Base-by-base conservation (phyloP, 2,113 vertebrate genomes). In the Penelope pileata region DNA sequence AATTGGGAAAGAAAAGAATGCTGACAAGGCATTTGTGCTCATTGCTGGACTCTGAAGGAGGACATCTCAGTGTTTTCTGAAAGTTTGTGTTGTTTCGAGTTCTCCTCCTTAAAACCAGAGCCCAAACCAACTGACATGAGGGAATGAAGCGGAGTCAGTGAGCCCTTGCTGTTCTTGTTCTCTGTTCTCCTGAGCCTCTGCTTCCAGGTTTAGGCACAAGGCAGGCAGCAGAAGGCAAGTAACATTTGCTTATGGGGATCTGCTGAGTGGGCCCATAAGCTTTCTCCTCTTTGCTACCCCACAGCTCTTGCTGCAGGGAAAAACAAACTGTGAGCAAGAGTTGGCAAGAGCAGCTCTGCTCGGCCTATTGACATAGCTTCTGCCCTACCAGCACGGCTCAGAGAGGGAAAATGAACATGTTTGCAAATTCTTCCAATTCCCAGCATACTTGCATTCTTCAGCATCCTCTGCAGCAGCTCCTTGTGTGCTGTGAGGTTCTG, bases 151-250 rank as follows among this genome's bases (percentile, higher is more conserved):
- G 0, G 91, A 88, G 81, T 87, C 87, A 91, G 67, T 88, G 91
- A 94, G 87, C 91, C 82, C 38, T 95, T 95, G 80, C 77, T 95
- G 85, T 87, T 79, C 80, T 84, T 83, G 64, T 91, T 89, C 74
- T 83, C 72, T 93, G 76, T 88, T 93, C 94, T 90, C 80, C 90
- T 63, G 76, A 88, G 92, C 86, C 82, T 88, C 94, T 90, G 87
- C 90, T 91, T 93, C 47, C 68, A 96, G 82, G 89, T 85, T 89
- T 30, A 93, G 90, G 47, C 2, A 6, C 21, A n/a, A 58, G 32
- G 54, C 19, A 43, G 15, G 15, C 42, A 15, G n/a, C n/a, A n/a
- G n/a, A 15, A 64, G 88, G 48, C 3, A 81, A 54, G 24, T 80
- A 6, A 19, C 27, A 9, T 66, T 69, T 69, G 29, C 75, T 43